Conservation (phyloP, 1,140 invertebrate species). For the Calephelis nemesis region DNA sequence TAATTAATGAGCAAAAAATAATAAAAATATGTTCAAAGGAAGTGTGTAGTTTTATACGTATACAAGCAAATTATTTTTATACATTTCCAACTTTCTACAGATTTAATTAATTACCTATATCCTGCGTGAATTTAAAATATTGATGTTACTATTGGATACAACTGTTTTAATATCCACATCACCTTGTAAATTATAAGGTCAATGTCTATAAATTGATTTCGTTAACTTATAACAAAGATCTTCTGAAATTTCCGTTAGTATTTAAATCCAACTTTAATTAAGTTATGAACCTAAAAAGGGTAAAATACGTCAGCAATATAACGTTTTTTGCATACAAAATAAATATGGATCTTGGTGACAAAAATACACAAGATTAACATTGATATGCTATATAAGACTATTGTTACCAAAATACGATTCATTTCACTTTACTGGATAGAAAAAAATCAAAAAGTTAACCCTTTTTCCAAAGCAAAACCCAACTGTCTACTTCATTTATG, state of each 20-base stretch:
- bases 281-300: no score
- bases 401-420: no score
- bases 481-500: no score
- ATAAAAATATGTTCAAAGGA: neutral
- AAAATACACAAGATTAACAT: no score
- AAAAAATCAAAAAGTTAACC: no score
- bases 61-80: neutral
- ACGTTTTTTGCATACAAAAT: no score
- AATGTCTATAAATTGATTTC: conserved; percentile 35
- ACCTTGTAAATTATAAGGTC: conserved; percentile 45
- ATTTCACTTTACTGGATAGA: no score
- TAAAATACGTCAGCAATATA: no score
- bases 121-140: neutral
- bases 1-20: neutral
- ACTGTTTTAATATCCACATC: conserved; percentile 32
- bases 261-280: conserved; percentile 5
- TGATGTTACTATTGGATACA: neutral
- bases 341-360: no score
- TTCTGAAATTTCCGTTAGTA: conserved; percentile 18
- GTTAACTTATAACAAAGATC: conserved; percentile 29
- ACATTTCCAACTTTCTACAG: neutral
- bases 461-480: no score
- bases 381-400: no score
- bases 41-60: neutral
- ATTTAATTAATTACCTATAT: neutral